Evolutionary conservation across 2,113 vertebrate genomes (phyloP).

Genomic region (Ceyx margarethae): DNA sequence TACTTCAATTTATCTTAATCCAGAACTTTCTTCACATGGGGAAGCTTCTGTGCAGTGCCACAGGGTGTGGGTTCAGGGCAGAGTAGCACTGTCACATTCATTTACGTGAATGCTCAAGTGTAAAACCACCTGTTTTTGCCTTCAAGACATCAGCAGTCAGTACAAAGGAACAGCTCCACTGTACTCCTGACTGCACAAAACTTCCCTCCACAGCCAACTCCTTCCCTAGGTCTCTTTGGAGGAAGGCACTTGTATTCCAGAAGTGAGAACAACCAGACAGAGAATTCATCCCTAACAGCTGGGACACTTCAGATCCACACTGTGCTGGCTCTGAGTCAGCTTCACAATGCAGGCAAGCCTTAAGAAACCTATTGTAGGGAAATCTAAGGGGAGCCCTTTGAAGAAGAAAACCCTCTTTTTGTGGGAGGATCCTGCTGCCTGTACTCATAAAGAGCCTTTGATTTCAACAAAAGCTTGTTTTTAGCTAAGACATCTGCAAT

Average conservation of each 20-base stretch:
- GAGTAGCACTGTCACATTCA: not conserved
- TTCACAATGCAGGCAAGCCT: not conserved
- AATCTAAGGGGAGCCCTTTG: slow-evolving; percentile 7
- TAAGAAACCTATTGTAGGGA: slow-evolving; percentile 23
- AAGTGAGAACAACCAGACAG: not conserved
- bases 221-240: not conserved
- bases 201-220: not conserved
- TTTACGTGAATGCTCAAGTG: not conserved
- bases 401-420: slow-evolving; percentile 27
- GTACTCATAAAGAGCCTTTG: not conserved
- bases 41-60: not conserved
- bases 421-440: not conserved
- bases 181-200: not conserved
- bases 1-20: not conserved
- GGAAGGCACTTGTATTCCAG: not conserved
- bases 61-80: not conserved
- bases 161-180: not conserved
- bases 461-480: not conserved
- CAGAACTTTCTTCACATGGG: not conserved
- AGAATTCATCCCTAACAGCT: not conserved
- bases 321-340: not conserved
- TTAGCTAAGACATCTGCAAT: slow-evolving; percentile 23
- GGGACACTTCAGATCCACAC: not conserved
- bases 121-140: not conserved
- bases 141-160: not conserved